These are phyloP conservation scores for Agrenia bidenticulata DNA, from an alignment of 2,888 invertebrate genomes.

Conservation along the genomic window DNA sequence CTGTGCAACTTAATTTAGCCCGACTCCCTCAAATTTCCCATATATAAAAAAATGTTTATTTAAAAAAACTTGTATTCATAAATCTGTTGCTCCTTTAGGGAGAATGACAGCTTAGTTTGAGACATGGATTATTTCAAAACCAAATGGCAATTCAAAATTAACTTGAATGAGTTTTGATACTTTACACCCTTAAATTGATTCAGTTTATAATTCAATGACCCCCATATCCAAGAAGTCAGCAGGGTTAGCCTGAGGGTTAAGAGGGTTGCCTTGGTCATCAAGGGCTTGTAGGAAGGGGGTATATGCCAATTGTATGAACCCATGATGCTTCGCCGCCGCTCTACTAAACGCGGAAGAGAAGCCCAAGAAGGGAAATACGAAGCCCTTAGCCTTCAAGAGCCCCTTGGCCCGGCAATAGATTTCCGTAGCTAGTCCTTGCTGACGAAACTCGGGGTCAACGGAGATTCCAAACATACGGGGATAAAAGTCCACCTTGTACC, in stretches of 20 bases:
- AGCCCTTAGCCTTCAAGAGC: conserved; percentile 1
- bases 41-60: no score
- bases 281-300: not conserved
- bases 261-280: conserved; percentile 3
- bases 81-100: no score
- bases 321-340: conserved; percentile 11
- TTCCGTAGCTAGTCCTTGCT: conserved; percentile 12
- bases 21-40: no score
- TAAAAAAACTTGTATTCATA: no score
- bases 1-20: no score
- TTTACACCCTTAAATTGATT: not conserved
- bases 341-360: not conserved
- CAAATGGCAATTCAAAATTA: no score
- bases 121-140: no score
- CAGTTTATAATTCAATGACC: conserved; percentile 4
- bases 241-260: conserved; percentile 12
- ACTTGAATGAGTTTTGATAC: no score
- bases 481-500: conserved; percentile 2
- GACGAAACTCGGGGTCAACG: conserved; percentile 5
- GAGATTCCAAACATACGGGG: conserved; percentile 16
- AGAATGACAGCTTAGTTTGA: no score
- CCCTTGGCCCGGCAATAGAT: conserved; percentile 9
- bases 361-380: not conserved
- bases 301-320: conserved; percentile 4
- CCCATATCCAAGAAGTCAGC: conserved; percentile 4